Percentiles rank a stretch among this genome's conserved stretches.
phyloP scores from a whole-genome alignment of 2,888 invertebrate genomes.

The Drosophila testacea region DNA sequence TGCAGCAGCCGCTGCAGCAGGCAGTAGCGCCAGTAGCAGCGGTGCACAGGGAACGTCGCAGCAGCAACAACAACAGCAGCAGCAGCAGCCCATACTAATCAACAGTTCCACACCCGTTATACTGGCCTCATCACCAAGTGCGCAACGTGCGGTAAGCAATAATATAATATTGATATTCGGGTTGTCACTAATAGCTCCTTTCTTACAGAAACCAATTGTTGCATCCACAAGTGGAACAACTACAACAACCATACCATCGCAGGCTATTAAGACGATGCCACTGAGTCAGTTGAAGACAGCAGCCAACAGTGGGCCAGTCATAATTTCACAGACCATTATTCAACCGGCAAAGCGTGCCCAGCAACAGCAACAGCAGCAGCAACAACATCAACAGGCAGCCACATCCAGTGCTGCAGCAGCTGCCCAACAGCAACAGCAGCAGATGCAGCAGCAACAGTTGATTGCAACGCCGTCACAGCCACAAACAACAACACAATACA shows the following conservation, averaged over 20 bases:
- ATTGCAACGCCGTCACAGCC: constrained; percentile 35
- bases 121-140: constrained; percentile 76
- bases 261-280: constrained; percentile 84
- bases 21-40: constrained; percentile 35
- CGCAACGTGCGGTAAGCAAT: constrained; percentile 73
- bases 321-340: constrained; percentile 85
- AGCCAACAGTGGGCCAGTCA: constrained; percentile 83
- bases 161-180: neutral
- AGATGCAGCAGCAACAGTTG: constrained; percentile 45
- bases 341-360: constrained; percentile 83
- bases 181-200: neutral
- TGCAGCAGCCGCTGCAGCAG: constrained; percentile 56
- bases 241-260: constrained; percentile 77
- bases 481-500: constrained; percentile 78
- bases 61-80: constrained; percentile 52
- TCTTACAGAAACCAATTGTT: constrained; percentile 71
- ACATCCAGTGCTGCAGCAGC: constrained; percentile 50
- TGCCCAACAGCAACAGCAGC: constrained; percentile 49
- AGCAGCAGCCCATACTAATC: constrained; percentile 81
- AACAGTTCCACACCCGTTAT: constrained; percentile 84
- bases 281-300: constrained; percentile 82
- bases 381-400: constrained; percentile 60
- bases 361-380: constrained; percentile 64
- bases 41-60: constrained; percentile 52
- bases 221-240: constrained; percentile 68